Evolutionary conservation across 2,888 invertebrate species (phyloP), one percentile per base, ranked within the genome.

Genomic region (Xanthia togata): DNA sequence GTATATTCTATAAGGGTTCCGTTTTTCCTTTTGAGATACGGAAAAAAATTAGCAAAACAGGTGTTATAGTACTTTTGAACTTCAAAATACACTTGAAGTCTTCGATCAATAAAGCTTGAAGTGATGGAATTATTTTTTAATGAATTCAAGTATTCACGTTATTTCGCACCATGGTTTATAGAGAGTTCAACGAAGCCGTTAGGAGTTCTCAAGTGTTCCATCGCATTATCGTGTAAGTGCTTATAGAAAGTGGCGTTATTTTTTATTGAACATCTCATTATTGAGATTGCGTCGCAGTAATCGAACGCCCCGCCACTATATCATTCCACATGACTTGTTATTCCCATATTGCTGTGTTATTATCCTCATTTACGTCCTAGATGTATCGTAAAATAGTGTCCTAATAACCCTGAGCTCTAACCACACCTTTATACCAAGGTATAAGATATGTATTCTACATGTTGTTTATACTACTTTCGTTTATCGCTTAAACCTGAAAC

Each of bases 221-320:
- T 60, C 47, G 38, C 67, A 81, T 70, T 81, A 82, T 68, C 35
- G 14, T 57, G 55, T 76, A 63, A 81, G 67, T 75, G 70, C 53
- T 47, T 71, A 57, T 70, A 85, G 82, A 83, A 83, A 85, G 82
- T 60, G 17, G 20, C 20, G 31, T 72, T 70, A 60, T 67, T 82
- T 82, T 84, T 85, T 85, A 82, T 76, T 70, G 65, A 38, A 64
- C 59, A 68, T 55, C 63, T 84, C 75, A 79, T 81, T 84, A 81
- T 59, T 44, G 38, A 55, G 79, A 82, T 68, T 20, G 78, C 26
- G 26, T n/a, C 12, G n/a, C 23, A 64, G 41, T 53, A 57, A 78
- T 64, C n/a, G 68, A 59, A 82, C 38, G 31, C 31, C 9, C 50
- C n/a, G 17, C 6, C 50, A 47, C 11, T 65, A 41, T 41, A 76